Evolutionary conservation across 1,140 invertebrate species (phyloP).

Genomic region (Hycleus phaleratus): DNA sequence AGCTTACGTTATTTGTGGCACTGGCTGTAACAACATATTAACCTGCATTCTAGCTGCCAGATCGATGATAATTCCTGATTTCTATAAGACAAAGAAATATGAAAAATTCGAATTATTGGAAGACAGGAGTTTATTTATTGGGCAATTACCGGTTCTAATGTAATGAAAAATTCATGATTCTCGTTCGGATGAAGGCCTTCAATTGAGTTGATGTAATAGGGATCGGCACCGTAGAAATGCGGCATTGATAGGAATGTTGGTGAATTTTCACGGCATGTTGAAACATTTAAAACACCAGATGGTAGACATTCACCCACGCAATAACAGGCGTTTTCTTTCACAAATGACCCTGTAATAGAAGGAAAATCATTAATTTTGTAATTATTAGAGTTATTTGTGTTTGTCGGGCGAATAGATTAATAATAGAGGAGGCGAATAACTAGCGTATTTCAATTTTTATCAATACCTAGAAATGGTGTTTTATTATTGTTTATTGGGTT

Average conservation of each 20-base stretch:
- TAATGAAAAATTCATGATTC: conserved; percentile 60
- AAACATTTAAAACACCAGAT: conserved; percentile 53
- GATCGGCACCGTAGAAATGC: conserved; percentile 68
- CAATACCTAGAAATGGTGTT: no score
- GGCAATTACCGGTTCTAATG: conserved; percentile 57
- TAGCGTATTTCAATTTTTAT: no score
- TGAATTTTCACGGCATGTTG: conserved; percentile 53
- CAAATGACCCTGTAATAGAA: conserved; percentile 43
- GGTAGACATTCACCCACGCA: conserved; percentile 64
- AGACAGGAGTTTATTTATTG: not conserved
- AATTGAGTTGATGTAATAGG: conserved; percentile 46
- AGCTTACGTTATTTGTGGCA: conserved; percentile 55
- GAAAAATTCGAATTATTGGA: not conserved
- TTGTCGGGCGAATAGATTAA: no score
- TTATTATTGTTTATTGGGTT: no score
- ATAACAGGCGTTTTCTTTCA: conserved; percentile 60
- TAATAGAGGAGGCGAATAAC: no score
- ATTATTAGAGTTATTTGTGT: no score
- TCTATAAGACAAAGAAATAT: conserved; percentile 20
- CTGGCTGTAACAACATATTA: conserved; percentile 64
- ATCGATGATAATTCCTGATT: conserved; percentile 34
- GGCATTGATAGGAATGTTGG: conserved; percentile 70
- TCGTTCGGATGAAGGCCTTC: conserved; percentile 42
- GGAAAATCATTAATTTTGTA: conserved; percentile 15
- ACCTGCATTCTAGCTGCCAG: conserved; percentile 60